phyloP scores from a whole-genome alignment of 2,113 vertebrate genomes.

The Colossoma macropomum region DNA sequence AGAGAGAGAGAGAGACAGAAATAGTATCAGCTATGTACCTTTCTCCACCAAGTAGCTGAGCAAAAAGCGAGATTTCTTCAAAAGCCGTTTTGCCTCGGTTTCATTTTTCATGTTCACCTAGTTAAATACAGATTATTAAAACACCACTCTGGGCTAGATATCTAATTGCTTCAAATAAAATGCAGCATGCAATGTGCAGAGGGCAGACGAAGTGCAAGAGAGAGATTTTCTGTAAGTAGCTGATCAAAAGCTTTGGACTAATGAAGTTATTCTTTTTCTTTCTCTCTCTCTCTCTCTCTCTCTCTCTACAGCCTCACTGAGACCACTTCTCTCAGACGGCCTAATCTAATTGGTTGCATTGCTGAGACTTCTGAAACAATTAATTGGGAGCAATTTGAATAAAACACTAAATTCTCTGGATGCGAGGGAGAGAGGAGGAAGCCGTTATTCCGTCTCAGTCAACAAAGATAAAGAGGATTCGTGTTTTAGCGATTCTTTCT shows the following conservation, averaged over 20 bases:
- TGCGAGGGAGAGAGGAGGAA: neutral
- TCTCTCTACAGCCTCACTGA: conserved; percentile 18
- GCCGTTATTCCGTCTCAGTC: neutral
- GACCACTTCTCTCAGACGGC: conserved; percentile 44
- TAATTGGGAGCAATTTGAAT: conserved; percentile 41
- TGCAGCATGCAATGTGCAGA: neutral
- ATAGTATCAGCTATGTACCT: neutral
- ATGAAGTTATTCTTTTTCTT: conserved; percentile 36
- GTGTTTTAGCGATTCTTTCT: neutral
- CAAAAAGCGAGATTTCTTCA: neutral
- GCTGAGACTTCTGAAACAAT: conserved; percentile 48
- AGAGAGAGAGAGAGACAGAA: conserved; percentile 1
- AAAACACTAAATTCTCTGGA: conserved; percentile 2
- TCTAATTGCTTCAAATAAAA: conserved; percentile 43
- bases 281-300: conserved; percentile 3
- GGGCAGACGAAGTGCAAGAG: conserved; percentile 13
- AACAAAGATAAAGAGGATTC: conserved; percentile 35
- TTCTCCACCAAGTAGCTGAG: neutral
- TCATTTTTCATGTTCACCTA: conserved; percentile 44
- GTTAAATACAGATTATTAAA: conserved; percentile 48
- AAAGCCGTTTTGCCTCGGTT: conserved; percentile 13
- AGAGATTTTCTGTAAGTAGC: conserved; percentile 53
- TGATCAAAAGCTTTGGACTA: conserved; percentile 55
- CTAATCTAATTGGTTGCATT: conserved; percentile 44
- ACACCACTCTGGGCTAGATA: conserved; percentile 34